Evolutionary conservation across 2,113 vertebrate species (phyloP).

Genomic region (Dolichallabes microphthalmus): DNA sequence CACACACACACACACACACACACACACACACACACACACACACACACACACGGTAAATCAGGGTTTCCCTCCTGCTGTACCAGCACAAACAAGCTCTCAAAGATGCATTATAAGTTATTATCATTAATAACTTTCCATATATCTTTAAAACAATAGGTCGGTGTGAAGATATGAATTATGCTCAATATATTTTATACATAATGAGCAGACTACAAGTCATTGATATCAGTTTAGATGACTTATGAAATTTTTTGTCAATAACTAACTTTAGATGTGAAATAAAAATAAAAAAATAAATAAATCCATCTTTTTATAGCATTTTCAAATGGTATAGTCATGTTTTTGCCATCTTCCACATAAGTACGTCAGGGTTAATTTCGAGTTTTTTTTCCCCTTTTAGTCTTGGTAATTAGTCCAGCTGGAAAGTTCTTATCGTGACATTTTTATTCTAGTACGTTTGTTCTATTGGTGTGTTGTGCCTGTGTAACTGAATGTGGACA

Average conservation of each 20-base stretch:
- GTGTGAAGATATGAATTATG: background rate
- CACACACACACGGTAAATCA: background rate
- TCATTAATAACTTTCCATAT: background rate
- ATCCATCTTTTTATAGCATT: background rate
- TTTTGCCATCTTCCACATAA: too few species aligned
- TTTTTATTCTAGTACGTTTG: background rate
- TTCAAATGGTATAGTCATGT: too few species aligned
- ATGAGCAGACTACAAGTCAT: background rate
- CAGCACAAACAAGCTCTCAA: background rate
- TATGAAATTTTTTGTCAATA: background rate
- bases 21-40: background rate
- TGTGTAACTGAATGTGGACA: background rate
- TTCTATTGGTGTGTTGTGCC: background rate
- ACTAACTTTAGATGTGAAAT: background rate
- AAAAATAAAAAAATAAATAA: background rate
- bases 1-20: background rate
- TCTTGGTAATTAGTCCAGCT: background rate
- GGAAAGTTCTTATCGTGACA: background rate
- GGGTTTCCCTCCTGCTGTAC: too few species aligned
- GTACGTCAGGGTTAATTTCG: background rate
- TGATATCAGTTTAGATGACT: background rate
- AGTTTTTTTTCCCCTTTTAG: background rate
- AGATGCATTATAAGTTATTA: background rate
- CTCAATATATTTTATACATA: background rate
- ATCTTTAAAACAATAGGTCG: background rate